These are phyloP conservation scores for Alloscopus bannaensis DNA, from an alignment of 2,888 invertebrate species.

Conservation along the genomic window DNA sequence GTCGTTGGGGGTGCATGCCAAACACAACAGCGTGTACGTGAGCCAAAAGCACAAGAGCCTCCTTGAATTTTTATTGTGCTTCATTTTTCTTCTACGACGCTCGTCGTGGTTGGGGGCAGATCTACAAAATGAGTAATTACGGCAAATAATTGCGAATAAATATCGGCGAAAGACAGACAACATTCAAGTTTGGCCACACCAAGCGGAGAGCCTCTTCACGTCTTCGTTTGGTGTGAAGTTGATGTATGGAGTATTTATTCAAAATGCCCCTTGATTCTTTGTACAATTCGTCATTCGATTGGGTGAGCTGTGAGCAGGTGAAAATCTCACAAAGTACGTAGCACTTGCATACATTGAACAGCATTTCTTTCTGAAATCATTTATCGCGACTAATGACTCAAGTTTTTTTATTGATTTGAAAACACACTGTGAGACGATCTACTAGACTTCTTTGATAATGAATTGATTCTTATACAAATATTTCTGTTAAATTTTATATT, in stretches of 20 bases:
- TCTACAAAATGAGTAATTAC: slow-evolving; percentile 33
- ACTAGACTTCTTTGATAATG: too few species aligned
- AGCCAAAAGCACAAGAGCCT: slow-evolving; percentile 28
- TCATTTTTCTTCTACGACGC: not conserved
- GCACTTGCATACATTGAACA: too few species aligned
- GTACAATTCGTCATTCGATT: slow-evolving; percentile 33
- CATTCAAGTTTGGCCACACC: too few species aligned
- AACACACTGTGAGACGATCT: not conserved
- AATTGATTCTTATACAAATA: not conserved
- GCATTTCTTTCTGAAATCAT: not conserved
- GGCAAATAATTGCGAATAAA: slow-evolving; percentile 8
- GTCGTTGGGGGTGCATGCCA: too few species aligned
- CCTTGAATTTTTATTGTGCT: not conserved
- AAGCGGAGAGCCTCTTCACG: slow-evolving; percentile 2
- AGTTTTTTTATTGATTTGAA: not conserved
- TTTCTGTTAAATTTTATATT: too few species aligned
- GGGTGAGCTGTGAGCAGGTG: not conserved
- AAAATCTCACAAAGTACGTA: not conserved
- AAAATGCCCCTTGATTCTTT: slow-evolving; percentile 44
- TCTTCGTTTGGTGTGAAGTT: slow-evolving; percentile 53
- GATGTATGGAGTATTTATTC: slow-evolving; percentile 42
- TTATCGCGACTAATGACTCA: not conserved
- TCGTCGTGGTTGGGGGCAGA: too few species aligned
- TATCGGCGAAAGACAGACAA: slow-evolving; percentile 4
- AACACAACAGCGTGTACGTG: slow-evolving; percentile 22